Conservation (phyloP, 2,113 vertebrate species). For the Nibea albiflora region DNA sequence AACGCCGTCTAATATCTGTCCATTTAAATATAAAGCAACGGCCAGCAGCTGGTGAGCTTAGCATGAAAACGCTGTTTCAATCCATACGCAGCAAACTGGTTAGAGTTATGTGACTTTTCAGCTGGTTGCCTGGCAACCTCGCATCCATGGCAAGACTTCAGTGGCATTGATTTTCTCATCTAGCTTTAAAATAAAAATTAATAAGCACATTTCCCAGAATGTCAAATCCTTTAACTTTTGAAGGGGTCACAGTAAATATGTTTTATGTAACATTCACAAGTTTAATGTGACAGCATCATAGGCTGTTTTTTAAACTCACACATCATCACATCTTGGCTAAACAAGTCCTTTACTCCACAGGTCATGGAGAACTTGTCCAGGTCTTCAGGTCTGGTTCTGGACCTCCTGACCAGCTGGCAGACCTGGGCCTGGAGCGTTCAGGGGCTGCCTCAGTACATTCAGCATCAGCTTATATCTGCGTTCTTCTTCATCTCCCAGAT, state of each 20-base stretch:
- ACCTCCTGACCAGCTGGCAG: conserved; percentile 85
- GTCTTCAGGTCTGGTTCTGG: conserved; percentile 77
- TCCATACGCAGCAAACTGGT: too few relatives aligned
- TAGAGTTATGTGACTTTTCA: too few relatives aligned
- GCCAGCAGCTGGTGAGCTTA: not conserved
- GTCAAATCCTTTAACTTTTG: not conserved
- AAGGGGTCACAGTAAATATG: not conserved
- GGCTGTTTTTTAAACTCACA: too few relatives aligned
- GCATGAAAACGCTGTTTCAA: not conserved
- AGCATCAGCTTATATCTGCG: conserved; percentile 82
- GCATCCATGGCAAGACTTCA: not conserved
- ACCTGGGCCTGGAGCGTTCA: conserved; percentile 81
- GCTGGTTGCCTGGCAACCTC: not conserved
- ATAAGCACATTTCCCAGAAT: not conserved
- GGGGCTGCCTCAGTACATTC: conserved; percentile 86
- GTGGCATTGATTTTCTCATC: not conserved
- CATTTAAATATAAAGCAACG: not conserved
- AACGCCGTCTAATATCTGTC: too few relatives aligned
- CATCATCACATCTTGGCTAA: not conserved
- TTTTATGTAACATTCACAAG: not conserved
- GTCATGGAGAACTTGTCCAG: conserved; percentile 64
- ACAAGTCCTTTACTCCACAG: conserved; percentile 15
- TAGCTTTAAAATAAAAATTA: not conserved
- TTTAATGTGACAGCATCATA: not conserved
- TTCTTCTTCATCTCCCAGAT: conserved; percentile 84